These are phyloP conservation scores for Boloria selene DNA, from an alignment of 2,888 invertebrate species.

Conservation along the genomic window DNA sequence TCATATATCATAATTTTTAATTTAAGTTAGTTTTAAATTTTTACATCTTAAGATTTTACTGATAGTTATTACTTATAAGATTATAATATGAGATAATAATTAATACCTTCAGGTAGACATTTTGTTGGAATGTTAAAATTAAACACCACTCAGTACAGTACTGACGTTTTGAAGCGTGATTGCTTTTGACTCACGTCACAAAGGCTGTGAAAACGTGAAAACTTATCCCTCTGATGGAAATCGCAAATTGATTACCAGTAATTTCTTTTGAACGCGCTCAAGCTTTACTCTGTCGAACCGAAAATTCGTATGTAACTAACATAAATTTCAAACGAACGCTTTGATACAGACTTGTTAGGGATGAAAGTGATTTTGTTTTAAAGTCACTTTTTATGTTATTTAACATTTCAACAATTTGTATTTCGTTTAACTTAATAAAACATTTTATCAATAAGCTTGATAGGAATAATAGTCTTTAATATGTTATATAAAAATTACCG, in stretches of 20 bases:
- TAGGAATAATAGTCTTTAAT: too few relatives aligned
- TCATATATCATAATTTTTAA: too few relatives aligned
- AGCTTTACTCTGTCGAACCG: conserved; percentile 4
- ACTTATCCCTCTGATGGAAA: conserved; percentile 52
- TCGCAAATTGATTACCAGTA: conserved; percentile 42
- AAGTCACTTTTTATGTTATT: conserved; percentile 4
- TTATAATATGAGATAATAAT: too few relatives aligned
- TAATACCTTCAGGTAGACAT: too few relatives aligned
- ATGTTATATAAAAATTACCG: too few relatives aligned
- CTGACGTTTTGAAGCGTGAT: conserved; percentile 45
- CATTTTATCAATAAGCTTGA: too few relatives aligned
- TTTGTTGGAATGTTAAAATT: too few relatives aligned
- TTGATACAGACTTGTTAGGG: not conserved
- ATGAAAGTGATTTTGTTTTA: not conserved
- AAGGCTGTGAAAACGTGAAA: conserved; percentile 33
- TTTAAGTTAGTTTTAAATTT: too few relatives aligned
- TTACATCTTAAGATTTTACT: too few relatives aligned
- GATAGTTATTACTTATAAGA: too few relatives aligned
- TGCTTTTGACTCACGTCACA: conserved; percentile 52
- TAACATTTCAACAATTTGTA: not conserved
- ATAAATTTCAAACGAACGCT: conserved; percentile 14
- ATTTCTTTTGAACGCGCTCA: conserved; percentile 30
- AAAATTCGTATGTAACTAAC: conserved; percentile 7
- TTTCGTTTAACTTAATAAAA: too few relatives aligned
- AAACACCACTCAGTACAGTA: too few relatives aligned